These are phyloP conservation scores for Chaetodon trifasciatus DNA, from an alignment of 2,797 vertebrate species.

Conservation along the genomic window DNA sequence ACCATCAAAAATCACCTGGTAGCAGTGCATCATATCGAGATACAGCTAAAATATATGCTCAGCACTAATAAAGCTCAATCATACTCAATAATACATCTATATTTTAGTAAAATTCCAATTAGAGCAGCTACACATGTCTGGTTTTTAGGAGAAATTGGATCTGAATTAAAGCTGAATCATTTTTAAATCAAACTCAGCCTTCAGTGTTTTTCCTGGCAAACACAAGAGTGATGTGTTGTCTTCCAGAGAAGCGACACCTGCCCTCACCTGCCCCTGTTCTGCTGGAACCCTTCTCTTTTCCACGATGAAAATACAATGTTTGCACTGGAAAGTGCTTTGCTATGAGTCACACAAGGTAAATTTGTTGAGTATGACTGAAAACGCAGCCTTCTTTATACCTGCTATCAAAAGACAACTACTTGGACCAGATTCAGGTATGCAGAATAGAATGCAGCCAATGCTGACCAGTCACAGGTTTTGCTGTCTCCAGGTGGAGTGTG, in stretches of 20 bases:
- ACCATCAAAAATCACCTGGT: slow-evolving; percentile 23
- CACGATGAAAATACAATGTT: not conserved
- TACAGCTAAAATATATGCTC: slow-evolving; percentile 35
- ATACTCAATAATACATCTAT: slow-evolving; percentile 18
- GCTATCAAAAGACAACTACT: not conserved
- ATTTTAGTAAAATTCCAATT: slow-evolving; percentile 3
- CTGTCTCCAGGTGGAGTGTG: not conserved
- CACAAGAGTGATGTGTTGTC: not conserved
- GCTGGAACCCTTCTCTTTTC: not conserved
- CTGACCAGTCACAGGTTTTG: not conserved
- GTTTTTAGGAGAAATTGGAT: slow-evolving; percentile 20
- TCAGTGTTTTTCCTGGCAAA: slow-evolving; percentile 10
- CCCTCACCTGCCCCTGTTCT: not conserved
- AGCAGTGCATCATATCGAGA: slow-evolving; percentile 36
- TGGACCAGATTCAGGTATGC: not conserved
- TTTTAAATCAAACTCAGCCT: slow-evolving; percentile 7
- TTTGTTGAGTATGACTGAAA: not conserved
- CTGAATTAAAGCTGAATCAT: slow-evolving; percentile 24
- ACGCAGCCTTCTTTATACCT: not conserved
- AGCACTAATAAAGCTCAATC: slow-evolving; percentile 24
- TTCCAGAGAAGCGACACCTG: not conserved
- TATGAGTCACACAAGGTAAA: not conserved
- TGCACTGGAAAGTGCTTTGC: not conserved
- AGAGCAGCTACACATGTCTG: not conserved
- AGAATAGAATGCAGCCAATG: not conserved